Base-by-base conservation (phyloP, 1,140 invertebrate genomes). In the Zaprionus gabonicus region DNA sequence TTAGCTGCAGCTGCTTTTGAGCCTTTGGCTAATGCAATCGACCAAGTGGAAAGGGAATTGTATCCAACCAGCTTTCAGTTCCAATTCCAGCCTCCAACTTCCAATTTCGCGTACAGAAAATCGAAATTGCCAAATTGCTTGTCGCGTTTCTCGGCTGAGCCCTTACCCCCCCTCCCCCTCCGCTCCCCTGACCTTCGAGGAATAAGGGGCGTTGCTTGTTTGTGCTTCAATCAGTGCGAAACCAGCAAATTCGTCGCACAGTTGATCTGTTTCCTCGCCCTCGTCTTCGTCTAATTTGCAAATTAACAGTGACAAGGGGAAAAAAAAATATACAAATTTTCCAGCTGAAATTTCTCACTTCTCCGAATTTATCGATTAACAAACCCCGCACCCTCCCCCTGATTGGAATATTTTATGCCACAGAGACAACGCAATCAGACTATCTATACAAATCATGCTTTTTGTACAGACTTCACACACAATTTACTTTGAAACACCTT, bases 1-100 rank as follows among this genome's bases (percentile, higher is more conserved):
- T 10, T 27, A 36, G 15, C 13, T 36, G 25, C 53, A 27, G 27
- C 10, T 28, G 53, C 25, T 62, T 23, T 46, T 36, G 38, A 57
- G 71, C 58, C 59, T 51, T 55, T 44, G 41, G 57, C 49, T 63
- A 75, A 70, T 71, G 34, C 67, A 75, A 71, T 71, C 59, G 59
- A 62, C 67, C 55, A 59, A 65, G 41, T 76, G 60, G 53, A 58
- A 53, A 38, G 31, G 66, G 49, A 27, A 27, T 36, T 20, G 31
- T 34, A 34, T 34, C 31, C 31, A 34, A 34, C 25, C 36, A 28
- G 0, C 1, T 25, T 27, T 57, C 51, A 27, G 23, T 27, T 67
- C 13, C 44, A 63, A 23, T 55, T 55, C 20, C 53, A 64, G 13
- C 13, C 25, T 28, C 6, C 60, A 64, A 51, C 44, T 53, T 17